phyloP scores from a whole-genome alignment of 2,113 vertebrate genomes.

The Machaerirhynchus nigripectus region DNA sequence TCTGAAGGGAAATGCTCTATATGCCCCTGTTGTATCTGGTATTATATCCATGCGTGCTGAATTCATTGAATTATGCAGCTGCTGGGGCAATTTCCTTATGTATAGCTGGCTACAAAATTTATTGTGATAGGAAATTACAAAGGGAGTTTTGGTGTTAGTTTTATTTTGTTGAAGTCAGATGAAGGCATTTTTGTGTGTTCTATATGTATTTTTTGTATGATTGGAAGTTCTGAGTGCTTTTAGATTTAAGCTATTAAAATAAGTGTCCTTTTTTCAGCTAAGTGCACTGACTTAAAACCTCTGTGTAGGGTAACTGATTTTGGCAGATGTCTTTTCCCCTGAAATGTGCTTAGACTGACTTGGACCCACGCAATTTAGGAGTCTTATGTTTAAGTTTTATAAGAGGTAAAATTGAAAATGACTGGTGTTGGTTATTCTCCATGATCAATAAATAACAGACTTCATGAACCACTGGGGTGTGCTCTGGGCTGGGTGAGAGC shows the following conservation, averaged over 20 bases:
- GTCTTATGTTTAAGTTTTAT: neutral
- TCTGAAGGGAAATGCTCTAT: neutral
- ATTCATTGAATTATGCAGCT: neutral
- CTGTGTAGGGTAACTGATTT: neutral
- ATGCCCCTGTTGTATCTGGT: neutral
- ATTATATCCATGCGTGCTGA: neutral
- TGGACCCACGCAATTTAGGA: neutral
- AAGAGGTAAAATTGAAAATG: neutral
- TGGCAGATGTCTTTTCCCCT: neutral
- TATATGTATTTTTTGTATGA: neutral
- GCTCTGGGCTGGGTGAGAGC: neutral
- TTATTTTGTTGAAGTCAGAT: neutral
- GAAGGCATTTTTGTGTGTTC: neutral
- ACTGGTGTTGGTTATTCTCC: slow-evolving; percentile 12
- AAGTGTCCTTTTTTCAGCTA: neutral
- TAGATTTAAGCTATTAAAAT: neutral
- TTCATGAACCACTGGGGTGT: neutral
- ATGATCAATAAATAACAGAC: slow-evolving; percentile 18
- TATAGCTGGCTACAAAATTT: neutral
- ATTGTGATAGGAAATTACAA: slow-evolving; percentile 16
- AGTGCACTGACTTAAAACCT: slow-evolving; percentile 10
- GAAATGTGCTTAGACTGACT: neutral
- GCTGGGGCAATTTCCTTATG: neutral
- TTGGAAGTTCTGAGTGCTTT: neutral
- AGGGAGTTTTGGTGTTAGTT: neutral